Conservation (phyloP, 2,797 vertebrate genomes). For the Melanotaenia parkinsoni region DNA sequence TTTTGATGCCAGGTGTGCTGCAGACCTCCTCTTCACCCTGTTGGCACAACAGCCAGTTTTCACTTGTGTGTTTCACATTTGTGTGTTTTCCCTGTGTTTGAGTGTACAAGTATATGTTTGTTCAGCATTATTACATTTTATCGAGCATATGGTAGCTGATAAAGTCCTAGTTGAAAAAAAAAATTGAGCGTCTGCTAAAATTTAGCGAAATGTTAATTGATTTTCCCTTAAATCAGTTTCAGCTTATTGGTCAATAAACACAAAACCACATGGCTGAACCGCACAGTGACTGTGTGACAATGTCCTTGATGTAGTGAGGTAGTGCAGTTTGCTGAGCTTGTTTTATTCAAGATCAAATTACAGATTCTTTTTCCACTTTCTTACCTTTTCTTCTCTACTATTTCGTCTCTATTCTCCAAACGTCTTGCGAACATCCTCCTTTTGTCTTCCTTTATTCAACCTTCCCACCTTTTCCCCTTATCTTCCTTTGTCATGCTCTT, state of each 20-base stretch:
- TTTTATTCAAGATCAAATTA: constrained; percentile 52
- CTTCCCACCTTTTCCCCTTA: not conserved
- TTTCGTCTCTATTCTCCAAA: constrained; percentile 12
- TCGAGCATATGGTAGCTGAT: constrained; percentile 75
- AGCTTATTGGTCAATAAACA: constrained; percentile 12
- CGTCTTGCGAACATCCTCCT: not conserved
- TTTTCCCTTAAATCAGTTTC: constrained; percentile 38
- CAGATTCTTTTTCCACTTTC: constrained; percentile 9
- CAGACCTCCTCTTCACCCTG: constrained; percentile 64
- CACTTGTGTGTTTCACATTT: constrained; percentile 25
- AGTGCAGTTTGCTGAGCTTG: constrained; percentile 49
- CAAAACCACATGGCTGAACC: constrained; percentile 30
- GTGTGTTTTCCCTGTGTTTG: not conserved
- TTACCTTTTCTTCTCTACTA: not conserved
- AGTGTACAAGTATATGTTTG: constrained; percentile 11
- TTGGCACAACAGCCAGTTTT: constrained; percentile 43
- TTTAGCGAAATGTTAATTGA: constrained; percentile 25
- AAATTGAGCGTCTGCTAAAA: not conserved
- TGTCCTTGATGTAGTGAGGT: constrained; percentile 49
- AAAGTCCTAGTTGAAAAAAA: constrained; percentile 45
- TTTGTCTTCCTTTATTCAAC: constrained; percentile 10
- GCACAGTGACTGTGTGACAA: constrained; percentile 35
- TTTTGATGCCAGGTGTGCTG: constrained; percentile 70
- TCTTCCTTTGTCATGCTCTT: not conserved
- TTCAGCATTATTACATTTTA: constrained; percentile 55